These are phyloP conservation scores for Willisornis vidua DNA, from an alignment of 2,113 vertebrate genomes.

Conservation along the genomic window DNA sequence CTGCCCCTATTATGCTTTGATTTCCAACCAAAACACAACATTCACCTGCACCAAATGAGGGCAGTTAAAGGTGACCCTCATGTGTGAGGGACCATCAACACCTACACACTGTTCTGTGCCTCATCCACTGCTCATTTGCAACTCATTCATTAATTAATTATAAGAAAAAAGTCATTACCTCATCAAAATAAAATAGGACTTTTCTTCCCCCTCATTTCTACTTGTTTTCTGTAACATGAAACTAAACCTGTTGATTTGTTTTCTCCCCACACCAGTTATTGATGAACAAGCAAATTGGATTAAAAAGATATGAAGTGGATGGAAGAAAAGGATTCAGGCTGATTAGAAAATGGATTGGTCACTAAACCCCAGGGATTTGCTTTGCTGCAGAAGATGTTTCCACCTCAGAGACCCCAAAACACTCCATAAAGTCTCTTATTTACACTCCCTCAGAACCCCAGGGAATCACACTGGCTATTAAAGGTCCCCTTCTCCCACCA, in stretches of 20 bases:
- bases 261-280: slow-evolving; percentile 77
- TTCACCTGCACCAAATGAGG: not conserved
- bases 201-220: slow-evolving; percentile 69
- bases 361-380: not conserved
- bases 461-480: fast-evolving
- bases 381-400: not conserved
- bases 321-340: not conserved
- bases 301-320: slow-evolving; percentile 90
- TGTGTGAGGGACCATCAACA: not conserved
- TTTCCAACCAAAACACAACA: not conserved
- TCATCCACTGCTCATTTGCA: not conserved
- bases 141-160: not conserved
- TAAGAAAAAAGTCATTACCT: slow-evolving; percentile 73
- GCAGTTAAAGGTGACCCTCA: not conserved
- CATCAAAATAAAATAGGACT: slow-evolving; percentile 93
- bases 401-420: not conserved
- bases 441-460: not conserved
- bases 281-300: slow-evolving; percentile 86
- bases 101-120: not conserved
- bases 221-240: not conserved
- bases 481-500: not conserved
- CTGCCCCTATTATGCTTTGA: not conserved
- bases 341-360: not conserved
- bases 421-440: not conserved
- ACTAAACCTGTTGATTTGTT: not conserved